Conservation (phyloP, 2,113 vertebrate genomes). For the Bufo gargarizans region DNA sequence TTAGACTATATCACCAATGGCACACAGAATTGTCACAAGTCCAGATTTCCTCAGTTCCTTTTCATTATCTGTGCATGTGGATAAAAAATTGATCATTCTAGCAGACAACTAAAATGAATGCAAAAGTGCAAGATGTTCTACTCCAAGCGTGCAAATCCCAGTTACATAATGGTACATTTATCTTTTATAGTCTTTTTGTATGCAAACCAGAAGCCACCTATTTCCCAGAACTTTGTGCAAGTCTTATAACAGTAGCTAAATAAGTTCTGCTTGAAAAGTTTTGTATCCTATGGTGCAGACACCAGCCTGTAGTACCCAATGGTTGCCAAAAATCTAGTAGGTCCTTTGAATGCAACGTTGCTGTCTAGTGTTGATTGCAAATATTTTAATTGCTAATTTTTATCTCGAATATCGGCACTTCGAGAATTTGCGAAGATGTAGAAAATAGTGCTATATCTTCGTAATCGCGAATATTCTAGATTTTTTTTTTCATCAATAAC, state of each 20-base stretch:
- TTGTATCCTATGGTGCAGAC: neutral
- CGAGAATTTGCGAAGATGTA: too few species aligned
- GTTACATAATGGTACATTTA: neutral
- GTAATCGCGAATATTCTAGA: too few species aligned
- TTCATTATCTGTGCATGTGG: neutral
- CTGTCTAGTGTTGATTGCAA: neutral
- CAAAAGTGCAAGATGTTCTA: neutral
- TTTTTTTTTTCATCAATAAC: too few species aligned
- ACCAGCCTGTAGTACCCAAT: neutral
- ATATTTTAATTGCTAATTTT: too few species aligned
- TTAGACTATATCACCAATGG: slow-evolving; percentile 44
- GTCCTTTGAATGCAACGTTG: neutral
- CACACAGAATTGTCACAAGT: neutral
- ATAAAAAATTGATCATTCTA: slow-evolving; percentile 12
- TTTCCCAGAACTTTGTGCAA: neutral
- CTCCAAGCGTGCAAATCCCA: neutral
- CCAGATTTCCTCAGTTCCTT: slow-evolving; percentile 2
- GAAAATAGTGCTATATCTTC: too few species aligned
- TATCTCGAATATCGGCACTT: too few species aligned
- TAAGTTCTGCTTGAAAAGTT: slow-evolving; percentile 60
- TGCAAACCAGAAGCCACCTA: slow-evolving; percentile 60
- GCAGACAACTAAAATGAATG: neutral
- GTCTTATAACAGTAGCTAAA: neutral
- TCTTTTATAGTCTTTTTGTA: slow-evolving; percentile 62
- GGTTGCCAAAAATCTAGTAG: neutral